These are phyloP conservation scores for Xestobium rufovillosum DNA, from an alignment of 2,888 invertebrate genomes.

Conservation along the genomic window DNA sequence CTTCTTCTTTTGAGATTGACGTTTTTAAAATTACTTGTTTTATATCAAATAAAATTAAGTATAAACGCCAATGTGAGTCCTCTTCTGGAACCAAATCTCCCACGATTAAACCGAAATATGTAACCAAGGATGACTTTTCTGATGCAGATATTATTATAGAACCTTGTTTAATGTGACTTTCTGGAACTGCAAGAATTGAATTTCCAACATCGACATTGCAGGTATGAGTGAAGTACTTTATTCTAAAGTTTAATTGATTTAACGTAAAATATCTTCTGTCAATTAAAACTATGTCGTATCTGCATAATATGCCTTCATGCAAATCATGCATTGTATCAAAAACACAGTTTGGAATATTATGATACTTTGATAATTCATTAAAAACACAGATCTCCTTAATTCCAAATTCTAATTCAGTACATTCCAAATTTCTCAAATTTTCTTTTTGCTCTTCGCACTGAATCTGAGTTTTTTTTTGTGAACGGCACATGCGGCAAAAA, in stretches of 20 bases:
- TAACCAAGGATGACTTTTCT: constrained; percentile 23
- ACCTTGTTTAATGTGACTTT: constrained; percentile 18
- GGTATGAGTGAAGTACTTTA: constrained; percentile 14
- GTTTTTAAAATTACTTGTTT: too few relatives aligned
- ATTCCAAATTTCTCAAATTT: too few relatives aligned
- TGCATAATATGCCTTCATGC: constrained; percentile 17
- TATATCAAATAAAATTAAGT: too few relatives aligned
- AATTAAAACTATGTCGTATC: constrained; percentile 20
- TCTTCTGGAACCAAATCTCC: constrained; percentile 20
- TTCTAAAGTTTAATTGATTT: constrained; percentile 13
- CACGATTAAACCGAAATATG: constrained; percentile 22
- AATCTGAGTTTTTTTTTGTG: constrained; percentile 5
- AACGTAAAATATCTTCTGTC: constrained; percentile 16
- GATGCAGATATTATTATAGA: constrained; percentile 23
- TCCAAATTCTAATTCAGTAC: constrained; percentile 12
- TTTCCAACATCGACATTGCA: constrained; percentile 7
- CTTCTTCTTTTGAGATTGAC: too few relatives aligned
- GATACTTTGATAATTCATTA: constrained; percentile 16
- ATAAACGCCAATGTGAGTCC: too few relatives aligned
- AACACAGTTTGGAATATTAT: constrained; percentile 16
- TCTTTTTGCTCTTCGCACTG: background rate
- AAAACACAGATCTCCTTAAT: constrained; percentile 18
- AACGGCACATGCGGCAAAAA: constrained; percentile 17
- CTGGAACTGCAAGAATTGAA: constrained; percentile 17
- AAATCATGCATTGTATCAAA: constrained; percentile 22